phyloP scores from a whole-genome alignment of 2,888 invertebrate species.

The Keiferia lycopersicella region DNA sequence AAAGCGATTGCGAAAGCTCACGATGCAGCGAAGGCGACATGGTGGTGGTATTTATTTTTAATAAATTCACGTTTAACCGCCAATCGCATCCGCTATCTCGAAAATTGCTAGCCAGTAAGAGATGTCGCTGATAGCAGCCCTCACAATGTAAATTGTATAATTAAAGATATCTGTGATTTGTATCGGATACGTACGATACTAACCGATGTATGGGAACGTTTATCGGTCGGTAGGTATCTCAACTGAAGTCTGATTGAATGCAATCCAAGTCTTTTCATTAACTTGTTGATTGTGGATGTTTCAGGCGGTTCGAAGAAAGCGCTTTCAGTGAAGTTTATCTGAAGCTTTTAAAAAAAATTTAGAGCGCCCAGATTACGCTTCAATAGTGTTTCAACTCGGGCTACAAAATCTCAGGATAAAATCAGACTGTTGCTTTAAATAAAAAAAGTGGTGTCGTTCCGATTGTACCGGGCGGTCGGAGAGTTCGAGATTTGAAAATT shows the following conservation, averaged over 20 bases:
- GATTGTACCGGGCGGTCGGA: constrained; percentile 67
- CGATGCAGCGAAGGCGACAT: constrained; percentile 43
- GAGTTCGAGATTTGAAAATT: constrained; percentile 79
- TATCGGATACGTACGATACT: constrained; percentile 63
- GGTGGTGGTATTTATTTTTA: constrained; percentile 57
- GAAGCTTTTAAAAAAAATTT: neutral
- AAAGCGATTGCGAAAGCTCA: constrained; percentile 54
- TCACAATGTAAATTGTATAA: constrained; percentile 76
- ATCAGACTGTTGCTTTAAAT: constrained; percentile 60
- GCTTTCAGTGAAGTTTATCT: neutral
- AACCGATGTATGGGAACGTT: constrained; percentile 59
- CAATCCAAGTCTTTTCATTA: neutral
- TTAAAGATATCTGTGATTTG: constrained; percentile 74
- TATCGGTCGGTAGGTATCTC: constrained; percentile 54
- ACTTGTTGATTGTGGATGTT: neutral
- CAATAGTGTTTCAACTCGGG: constrained; percentile 37
- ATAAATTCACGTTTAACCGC: constrained; percentile 67
- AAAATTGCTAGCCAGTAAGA: constrained; percentile 65
- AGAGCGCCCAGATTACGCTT: neutral
- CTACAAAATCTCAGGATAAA: constrained; percentile 46
- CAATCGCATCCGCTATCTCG: constrained; percentile 66
- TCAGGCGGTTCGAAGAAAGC: neutral
- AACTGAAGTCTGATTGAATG: constrained; percentile 44
- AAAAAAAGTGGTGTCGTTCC: constrained; percentile 61
- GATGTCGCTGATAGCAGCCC: constrained; percentile 62